Percentiles rank a stretch among this genome's conserved stretches.
phyloP scores from a whole-genome alignment of 1,140 invertebrate genomes.

The Hypsibius dujardini region DNA sequence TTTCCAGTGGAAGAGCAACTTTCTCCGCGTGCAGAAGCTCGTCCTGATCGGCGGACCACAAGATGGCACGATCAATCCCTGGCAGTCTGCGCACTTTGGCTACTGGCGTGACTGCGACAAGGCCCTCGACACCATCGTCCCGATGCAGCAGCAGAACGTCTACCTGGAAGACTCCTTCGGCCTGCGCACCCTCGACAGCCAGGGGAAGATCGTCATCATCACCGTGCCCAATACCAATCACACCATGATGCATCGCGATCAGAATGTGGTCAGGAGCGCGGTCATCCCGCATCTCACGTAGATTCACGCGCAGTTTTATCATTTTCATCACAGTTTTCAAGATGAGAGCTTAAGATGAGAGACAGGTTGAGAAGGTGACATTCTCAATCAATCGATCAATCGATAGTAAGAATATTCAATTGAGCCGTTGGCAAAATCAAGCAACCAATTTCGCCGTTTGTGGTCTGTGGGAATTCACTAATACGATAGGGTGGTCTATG shows the following conservation, averaged over 20 bases:
- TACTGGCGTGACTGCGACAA: constrained; percentile 54
- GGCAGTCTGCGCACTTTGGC: constrained; percentile 77
- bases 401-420: too few relatives aligned
- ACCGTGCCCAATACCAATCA: constrained; percentile 56
- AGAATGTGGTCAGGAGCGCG: neutral
- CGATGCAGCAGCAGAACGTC: constrained; percentile 48
- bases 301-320: neutral
- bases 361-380: too few relatives aligned
- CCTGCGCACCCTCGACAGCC: constrained; percentile 48
- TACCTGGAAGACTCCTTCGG: constrained; percentile 59
- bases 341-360: too few relatives aligned
- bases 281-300: neutral
- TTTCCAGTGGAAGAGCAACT: constrained; percentile 49
- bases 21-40: constrained; percentile 53
- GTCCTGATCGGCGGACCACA: constrained; percentile 76
- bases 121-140: constrained; percentile 38
- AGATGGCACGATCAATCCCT: constrained; percentile 77
- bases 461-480: too few relatives aligned
- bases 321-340: too few relatives aligned
- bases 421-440: too few relatives aligned
- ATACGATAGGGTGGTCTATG: too few relatives aligned
- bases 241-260: constrained; percentile 28
- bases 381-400: too few relatives aligned
- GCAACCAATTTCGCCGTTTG: too few relatives aligned
- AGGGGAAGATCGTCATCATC: constrained; percentile 44